Evolutionary conservation across 1,140 invertebrate species (phyloP), one percentile per base, ranked within the genome.

Genomic region (Drosophila lini): DNA sequence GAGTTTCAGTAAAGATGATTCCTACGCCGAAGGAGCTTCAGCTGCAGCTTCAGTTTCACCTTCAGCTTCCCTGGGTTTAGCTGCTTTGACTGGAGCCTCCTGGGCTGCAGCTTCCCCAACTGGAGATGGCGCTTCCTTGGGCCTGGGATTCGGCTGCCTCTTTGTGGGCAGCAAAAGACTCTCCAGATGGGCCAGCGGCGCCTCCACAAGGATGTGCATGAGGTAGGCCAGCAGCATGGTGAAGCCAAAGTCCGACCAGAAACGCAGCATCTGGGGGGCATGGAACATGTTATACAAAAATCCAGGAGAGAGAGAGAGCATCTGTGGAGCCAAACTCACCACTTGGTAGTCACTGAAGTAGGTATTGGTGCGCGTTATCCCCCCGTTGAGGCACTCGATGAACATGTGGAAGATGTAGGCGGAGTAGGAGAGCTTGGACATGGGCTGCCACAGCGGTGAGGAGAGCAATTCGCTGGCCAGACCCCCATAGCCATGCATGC

Each of bases 401-500:
- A 90, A 61, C 25, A 91, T 84, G 70, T 94, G 94, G 13, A 93
- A 85, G 13, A 94, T 74, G 75, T 94, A 94, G 81, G 94, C 93
- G 16, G 91, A 92, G 60, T 94, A 94, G 1, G 93, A 93, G 1
- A 94, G 78, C 47, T 92, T 90, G 16, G 93, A 92, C 0, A 93
- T 69, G 5, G 94, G 77, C 75, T 94, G 94, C 93, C 93, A 94
- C 36, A 94, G 63, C 5, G 83, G 71, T 3, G 92, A 81, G 3
- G 92, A 93, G 19, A 94, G 62, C 11, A 94, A 91, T 88, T 92
- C 92, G 57, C 93, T 93, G 45, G 94, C 92, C 44, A 93, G 78
- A 45, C 93, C 95, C 73, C 94, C 96, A 80, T 95, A 95, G 31
- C 95, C 95, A 44, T 94, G 93, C 11, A 93, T 92, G 75, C 96